Percentiles rank a stretch among this genome's conserved stretches.
These are phyloP conservation scores for Moxostoma hubbsi DNA, from an alignment of 2,797 vertebrate species.

Conservation along the genomic window DNA sequence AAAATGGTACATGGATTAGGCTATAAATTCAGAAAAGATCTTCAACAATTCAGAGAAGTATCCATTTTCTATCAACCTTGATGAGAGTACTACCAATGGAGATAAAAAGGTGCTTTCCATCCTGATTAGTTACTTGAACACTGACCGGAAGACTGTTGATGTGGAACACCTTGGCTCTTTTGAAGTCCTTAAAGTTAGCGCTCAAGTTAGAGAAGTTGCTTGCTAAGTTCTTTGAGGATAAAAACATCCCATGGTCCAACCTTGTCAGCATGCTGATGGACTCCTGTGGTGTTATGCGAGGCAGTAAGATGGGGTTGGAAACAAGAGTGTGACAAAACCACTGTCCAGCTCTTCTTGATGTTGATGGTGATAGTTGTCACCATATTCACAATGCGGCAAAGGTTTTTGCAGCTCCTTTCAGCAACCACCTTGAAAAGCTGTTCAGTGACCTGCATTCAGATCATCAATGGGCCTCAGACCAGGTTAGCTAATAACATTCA, in stretches of 20 bases:
- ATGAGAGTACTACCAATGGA: conserved; percentile 6
- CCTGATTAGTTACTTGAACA: conserved; percentile 37
- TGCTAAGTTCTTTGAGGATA: too few relatives aligned
- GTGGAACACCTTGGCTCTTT: conserved; percentile 44
- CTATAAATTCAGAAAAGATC: not conserved
- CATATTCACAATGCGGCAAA: not conserved
- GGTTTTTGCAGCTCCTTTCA: not conserved
- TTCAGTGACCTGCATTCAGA: not conserved
- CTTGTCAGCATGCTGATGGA: too few relatives aligned
- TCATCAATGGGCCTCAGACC: not conserved
- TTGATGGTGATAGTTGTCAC: not conserved
- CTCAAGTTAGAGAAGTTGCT: not conserved
- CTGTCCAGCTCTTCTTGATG: not conserved
- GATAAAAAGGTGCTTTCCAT: conserved; percentile 35
- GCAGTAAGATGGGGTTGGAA: too few relatives aligned
- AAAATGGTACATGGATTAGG: conserved; percentile 22
- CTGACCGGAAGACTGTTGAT: conserved; percentile 24
- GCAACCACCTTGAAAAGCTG: not conserved
- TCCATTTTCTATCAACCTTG: conserved; percentile 36
- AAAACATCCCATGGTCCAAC: too few relatives aligned
- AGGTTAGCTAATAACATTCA: not conserved
- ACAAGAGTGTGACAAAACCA: not conserved
- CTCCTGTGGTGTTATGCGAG: too few relatives aligned
- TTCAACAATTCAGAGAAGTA: not conserved
- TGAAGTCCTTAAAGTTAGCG: conserved; percentile 20